Percentiles rank a stretch among this genome's conserved stretches.
These are phyloP conservation scores for Anguilla pacifica DNA, from an alignment of 2,797 vertebrate genomes.

Conservation along the genomic window DNA sequence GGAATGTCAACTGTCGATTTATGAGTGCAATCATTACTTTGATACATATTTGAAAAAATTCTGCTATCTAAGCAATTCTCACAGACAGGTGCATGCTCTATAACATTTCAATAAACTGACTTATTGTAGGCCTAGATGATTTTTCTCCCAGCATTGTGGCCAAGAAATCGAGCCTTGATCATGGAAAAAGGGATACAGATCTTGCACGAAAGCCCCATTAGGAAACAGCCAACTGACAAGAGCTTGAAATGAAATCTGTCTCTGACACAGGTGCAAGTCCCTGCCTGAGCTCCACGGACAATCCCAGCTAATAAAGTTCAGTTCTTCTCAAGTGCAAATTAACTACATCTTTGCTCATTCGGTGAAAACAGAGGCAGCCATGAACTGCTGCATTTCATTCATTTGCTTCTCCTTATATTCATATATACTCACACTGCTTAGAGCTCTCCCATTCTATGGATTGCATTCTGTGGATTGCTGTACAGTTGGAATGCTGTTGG, in stretches of 20 bases:
- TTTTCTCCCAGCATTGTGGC: background rate
- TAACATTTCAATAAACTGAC: background rate
- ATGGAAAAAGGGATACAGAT: conserved; percentile 10
- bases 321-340: background rate
- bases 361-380: conserved; percentile 1
- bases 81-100: background rate
- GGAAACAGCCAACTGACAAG: conserved; percentile 54
- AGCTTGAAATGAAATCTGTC: conserved; percentile 67
- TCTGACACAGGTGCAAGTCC: conserved; percentile 72
- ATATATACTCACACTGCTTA: background rate
- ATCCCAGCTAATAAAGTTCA: conserved; percentile 59
- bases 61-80: background rate
- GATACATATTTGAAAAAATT: background rate
- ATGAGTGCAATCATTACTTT: background rate
- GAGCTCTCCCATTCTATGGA: background rate
- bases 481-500: background rate
- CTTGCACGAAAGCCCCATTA: conserved; percentile 34
- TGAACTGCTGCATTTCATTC: background rate
- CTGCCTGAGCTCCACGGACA: conserved; percentile 71
- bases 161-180: conserved; percentile 15
- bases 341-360: background rate
- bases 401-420: background rate
- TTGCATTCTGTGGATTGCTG: background rate
- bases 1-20: background rate
- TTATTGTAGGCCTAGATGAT: background rate